A percentile compares a stretch with the other conserved stretches of the same genome.
phyloP scores from a whole-genome alignment of 2,113 vertebrate genomes.

The Excalfactoria chinensis region DNA sequence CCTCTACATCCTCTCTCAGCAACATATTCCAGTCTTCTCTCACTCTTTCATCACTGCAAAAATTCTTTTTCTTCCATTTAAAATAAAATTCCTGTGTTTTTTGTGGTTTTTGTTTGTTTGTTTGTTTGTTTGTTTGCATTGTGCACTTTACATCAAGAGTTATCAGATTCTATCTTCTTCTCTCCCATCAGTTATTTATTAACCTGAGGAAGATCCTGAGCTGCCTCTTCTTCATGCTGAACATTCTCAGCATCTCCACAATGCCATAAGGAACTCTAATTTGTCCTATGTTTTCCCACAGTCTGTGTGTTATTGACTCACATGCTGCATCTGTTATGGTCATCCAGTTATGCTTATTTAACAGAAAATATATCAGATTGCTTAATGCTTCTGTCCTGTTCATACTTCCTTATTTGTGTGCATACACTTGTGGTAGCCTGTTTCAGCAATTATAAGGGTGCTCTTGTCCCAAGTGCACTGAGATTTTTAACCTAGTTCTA shows the following conservation, averaged over 20 bases:
- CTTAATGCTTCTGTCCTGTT: neutral
- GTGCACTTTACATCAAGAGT: no score
- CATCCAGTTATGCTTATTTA: neutral
- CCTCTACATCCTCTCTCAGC: fast-evolving
- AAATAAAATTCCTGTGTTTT: neutral
- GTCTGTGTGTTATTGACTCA: neutral
- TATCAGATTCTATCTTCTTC: neutral
- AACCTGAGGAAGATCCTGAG: neutral
- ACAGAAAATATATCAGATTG: neutral
- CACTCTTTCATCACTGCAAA: neutral
- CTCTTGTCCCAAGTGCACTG: neutral
- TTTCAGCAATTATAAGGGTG: neutral
- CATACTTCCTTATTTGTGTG: neutral
- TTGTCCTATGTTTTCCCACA: neutral
- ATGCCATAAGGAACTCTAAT: no score
- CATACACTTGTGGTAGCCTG: neutral
- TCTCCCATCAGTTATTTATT: neutral
- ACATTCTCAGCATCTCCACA: neutral
- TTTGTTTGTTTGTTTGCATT: no score
- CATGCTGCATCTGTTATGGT: neutral
- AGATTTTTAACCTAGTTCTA: neutral
- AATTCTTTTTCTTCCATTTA: neutral
- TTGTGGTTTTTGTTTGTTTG: no score
- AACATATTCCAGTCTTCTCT: neutral
- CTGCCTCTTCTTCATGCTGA: neutral